Percentiles rank a stretch among this genome's conserved stretches.
phyloP scores from a whole-genome alignment of 2,113 vertebrate species.

The Vulpes lagopus region DNA sequence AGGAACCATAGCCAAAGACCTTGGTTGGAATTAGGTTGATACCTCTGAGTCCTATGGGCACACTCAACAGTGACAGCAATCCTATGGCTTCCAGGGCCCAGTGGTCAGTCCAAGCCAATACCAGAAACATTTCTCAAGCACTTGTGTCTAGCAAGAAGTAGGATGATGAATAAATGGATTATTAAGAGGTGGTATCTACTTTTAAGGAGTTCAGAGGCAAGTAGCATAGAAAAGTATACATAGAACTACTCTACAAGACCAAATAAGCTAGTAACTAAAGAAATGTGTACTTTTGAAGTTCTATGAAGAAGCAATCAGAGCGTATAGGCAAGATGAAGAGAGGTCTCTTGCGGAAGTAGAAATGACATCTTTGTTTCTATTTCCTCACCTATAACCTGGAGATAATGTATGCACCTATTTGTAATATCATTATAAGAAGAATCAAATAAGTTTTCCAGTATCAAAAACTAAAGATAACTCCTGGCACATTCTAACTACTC shows the following conservation, averaged over 20 bases:
- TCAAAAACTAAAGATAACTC: conserved; percentile 28
- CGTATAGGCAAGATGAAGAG: not conserved
- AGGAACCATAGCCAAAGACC: not conserved
- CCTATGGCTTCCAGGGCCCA: not conserved
- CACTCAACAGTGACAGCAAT: not conserved
- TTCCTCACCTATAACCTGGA: not conserved
- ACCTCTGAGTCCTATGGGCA: not conserved
- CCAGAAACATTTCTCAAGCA: not conserved
- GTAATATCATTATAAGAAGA: not conserved
- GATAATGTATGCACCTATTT: not conserved
- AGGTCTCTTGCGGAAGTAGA: not conserved
- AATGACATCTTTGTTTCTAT: not conserved
- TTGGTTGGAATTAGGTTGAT: not conserved
- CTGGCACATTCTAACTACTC: not conserved
- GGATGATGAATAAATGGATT: not conserved
- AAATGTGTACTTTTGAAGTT: not conserved
- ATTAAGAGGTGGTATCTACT: not conserved
- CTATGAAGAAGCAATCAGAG: not conserved
- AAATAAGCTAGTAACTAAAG: not conserved
- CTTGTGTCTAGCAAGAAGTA: not conserved
- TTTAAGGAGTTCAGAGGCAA: not conserved
- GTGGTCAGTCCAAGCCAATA: not conserved
- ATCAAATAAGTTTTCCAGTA: not conserved
- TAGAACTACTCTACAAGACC: not conserved
- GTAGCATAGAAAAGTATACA: not conserved